Base-by-base conservation (phyloP, 2,113 vertebrate species). In the Prionailurus viverrinus region DNA sequence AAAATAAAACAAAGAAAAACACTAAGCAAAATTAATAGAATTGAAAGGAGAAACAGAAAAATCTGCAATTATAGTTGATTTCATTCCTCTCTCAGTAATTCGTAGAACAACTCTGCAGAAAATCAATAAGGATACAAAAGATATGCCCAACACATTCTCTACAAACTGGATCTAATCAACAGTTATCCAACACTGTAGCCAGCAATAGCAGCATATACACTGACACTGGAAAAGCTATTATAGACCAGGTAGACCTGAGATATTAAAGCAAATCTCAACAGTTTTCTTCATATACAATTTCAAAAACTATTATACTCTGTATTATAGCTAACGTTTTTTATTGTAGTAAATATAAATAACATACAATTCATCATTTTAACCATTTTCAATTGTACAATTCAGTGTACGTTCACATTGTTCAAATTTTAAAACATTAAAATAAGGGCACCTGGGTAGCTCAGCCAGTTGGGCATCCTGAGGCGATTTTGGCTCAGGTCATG, bases 361-460 rank as follows among this genome's bases (percentile, higher is more conserved):
- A 29, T 63, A 51, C 66, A 76, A 53, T 53, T 85, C 53, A 78
- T 8, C 58, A 85, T 76, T 31, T 63, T 84, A 36, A 66, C 33
- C 1, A 63, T 36, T 84, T 45, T 93, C 61, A 33, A 86, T 45
- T 51, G 45, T 86, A 48, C 11, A 48, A 48, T 36, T 85, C 25
- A 31, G 69, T 74, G 11, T 66, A 76, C 9, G 58, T 41, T 33
- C 3, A 55, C 3, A 69, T 19, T 87, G 9, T 55, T 66, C 13
- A 73, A 81, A 82, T 39, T 82, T 63, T 65, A 53, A 73, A 89
- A 74, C 53, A 83, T 74, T 65, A 81, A 94, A 80, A 86, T 78
- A 63, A 55, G 55, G 19, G 55, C 5, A 21, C 55, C 19, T 58
- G 18, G 19, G 18, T 58, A 19, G 55, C 55, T 58, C 55, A 21